These are phyloP conservation scores for Cyrtorhinus lividipennis DNA, from an alignment of 1,140 invertebrate genomes.

Conservation along the genomic window DNA sequence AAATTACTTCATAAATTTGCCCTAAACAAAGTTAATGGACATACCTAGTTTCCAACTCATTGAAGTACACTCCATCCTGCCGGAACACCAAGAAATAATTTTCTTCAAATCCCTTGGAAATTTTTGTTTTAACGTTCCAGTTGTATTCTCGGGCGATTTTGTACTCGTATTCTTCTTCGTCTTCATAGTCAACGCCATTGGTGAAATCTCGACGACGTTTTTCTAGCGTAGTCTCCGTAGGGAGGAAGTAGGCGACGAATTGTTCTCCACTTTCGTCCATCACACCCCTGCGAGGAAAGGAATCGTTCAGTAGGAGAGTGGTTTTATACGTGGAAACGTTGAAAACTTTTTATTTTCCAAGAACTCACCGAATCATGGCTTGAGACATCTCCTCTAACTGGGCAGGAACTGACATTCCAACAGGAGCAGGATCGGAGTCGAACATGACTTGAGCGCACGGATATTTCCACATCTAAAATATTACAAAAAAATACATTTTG, in stretches of 20 bases:
- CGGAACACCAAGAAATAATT: constrained; percentile 94
- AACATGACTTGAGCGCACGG: constrained; percentile 97
- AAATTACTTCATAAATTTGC: not conserved
- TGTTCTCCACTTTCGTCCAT: constrained; percentile 98
- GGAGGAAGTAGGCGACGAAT: constrained; percentile 96
- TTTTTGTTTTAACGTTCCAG: constrained; percentile 98
- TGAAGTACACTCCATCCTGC: constrained; percentile 85
- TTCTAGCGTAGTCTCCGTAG: constrained; percentile 77
- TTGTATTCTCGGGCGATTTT: constrained; percentile 92
- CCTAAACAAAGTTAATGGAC: not conserved
- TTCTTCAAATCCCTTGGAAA: constrained; percentile 94
- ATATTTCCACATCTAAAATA: constrained; percentile 84
- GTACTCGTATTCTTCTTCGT: constrained; percentile 87
- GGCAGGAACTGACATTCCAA: constrained; percentile 61
- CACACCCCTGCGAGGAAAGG: constrained; percentile 56
- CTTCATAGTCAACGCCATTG: constrained; percentile 66
- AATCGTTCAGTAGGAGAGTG: not conserved
- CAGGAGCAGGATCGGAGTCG: constrained; percentile 86
- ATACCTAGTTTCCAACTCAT: constrained; percentile 85
- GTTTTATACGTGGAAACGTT: too few relatives aligned
- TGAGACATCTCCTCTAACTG: constrained; percentile 96
- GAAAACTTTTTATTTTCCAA: too few relatives aligned
- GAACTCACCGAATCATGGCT: constrained; percentile 83
- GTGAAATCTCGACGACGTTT: constrained; percentile 72
- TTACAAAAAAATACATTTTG: too few relatives aligned